Evolutionary conservation across 23 tunicate genomes (phyloP).

Genomic region (Ascidia mentula): DNA sequence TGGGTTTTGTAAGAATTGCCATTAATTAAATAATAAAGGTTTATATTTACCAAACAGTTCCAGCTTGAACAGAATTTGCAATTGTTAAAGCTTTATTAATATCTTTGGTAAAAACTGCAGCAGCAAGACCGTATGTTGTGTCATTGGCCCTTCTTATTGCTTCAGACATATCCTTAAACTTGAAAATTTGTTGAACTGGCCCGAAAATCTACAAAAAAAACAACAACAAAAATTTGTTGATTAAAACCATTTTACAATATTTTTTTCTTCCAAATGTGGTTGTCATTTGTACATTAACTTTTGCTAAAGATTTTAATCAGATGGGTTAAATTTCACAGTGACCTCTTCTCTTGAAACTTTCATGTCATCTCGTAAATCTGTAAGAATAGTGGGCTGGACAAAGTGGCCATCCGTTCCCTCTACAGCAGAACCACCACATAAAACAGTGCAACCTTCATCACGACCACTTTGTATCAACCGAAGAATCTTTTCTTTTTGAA

Average conservation of each 20-base stretch:
- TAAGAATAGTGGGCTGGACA: conserved; percentile 45
- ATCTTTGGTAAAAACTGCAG: conserved; percentile 51
- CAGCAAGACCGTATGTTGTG: conserved; percentile 48
- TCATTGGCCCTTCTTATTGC: conserved; percentile 48
- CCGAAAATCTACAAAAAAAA: conserved; percentile 46
- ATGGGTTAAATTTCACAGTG: no score
- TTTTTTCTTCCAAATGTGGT: no score
- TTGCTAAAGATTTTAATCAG: no score
- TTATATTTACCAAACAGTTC: conserved; percentile 50
- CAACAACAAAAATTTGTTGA: no score
- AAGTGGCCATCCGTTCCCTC: conserved; percentile 29
- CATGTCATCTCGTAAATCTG: conserved; percentile 46
- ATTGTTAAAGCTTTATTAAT: conserved; percentile 44
- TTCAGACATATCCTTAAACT: conserved; percentile 46
- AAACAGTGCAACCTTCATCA: conserved; percentile 31
- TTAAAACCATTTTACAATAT: no score
- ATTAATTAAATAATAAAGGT: not conserved
- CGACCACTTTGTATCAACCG: conserved; percentile 16
- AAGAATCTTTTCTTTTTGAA: conserved; percentile 40
- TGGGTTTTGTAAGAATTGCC: no score
- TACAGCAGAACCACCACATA: conserved; percentile 28
- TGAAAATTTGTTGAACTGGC: conserved; percentile 56
- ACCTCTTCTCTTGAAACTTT: conserved; percentile 54
- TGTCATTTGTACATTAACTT: no score
- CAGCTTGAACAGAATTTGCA: conserved; percentile 38